Conservation (phyloP, 2,797 vertebrate species). For the Echeneis naucrates region DNA sequence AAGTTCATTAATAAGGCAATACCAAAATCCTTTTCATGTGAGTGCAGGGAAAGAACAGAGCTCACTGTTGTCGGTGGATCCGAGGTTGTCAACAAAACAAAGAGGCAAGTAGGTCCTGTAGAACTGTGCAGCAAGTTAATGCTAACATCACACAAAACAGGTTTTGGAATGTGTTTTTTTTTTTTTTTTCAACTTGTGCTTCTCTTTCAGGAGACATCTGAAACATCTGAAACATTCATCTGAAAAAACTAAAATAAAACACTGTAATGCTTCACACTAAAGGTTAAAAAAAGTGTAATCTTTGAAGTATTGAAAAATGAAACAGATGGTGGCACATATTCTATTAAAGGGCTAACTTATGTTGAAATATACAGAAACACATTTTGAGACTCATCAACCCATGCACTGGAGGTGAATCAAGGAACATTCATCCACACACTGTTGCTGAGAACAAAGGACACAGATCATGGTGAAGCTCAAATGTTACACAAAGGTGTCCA, state of each 20-base stretch:
- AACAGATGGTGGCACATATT: slow-evolving; percentile 25
- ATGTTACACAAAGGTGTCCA: neutral
- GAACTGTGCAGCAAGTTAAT: slow-evolving; percentile 2
- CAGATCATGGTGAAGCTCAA: neutral
- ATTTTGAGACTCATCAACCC: neutral
- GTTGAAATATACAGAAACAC: slow-evolving; percentile 19
- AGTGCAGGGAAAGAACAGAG: neutral
- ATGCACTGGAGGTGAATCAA: slow-evolving; percentile 5
- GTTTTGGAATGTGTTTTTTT: slow-evolving; percentile 60
- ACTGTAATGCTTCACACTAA: slow-evolving; percentile 5
- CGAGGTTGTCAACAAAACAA: neutral
- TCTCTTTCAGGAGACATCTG: slow-evolving; percentile 23
- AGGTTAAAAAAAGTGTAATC: slow-evolving; percentile 3
- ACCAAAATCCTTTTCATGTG: no score
- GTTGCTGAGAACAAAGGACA: slow-evolving; percentile 26
- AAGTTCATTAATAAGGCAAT: no score
- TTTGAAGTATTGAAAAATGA: slow-evolving; percentile 4
- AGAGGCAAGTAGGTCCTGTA: neutral
- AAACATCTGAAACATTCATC: no score
- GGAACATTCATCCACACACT: slow-evolving; percentile 26
- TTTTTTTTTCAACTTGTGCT: slow-evolving; percentile 63
- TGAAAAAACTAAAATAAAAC: neutral
- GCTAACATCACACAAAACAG: slow-evolving; percentile 21
- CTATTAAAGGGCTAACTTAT: slow-evolving; percentile 9
- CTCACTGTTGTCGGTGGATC: neutral